Base-by-base conservation (phyloP, 2,113 vertebrate genomes). In the Hyla sarda region DNA sequence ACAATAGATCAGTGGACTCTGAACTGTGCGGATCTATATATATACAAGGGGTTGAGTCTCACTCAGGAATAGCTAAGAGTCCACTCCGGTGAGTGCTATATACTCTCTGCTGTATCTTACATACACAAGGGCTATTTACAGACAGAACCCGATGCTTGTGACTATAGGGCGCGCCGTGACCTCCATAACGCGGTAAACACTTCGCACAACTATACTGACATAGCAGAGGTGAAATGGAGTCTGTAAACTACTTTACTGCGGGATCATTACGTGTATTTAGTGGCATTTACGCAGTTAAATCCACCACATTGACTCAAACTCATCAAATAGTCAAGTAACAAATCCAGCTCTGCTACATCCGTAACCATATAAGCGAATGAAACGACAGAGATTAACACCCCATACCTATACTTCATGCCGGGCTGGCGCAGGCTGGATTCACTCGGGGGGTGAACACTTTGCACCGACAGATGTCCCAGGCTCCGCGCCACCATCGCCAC, bases 381-480 rank as follows among this genome's bases (percentile, higher is more conserved):
- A 50, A 83, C 32, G 25, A 65, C 10, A 23, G 67, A 69, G 65
- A 77, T 21, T 54, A 32, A 54, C 37, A 34, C 7, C 73, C 28
- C 96, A 41, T 98, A 99, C 98, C 98, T 96, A 94, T 96, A 96
- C 82, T 96, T 97, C 98, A 99, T 99, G 90, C 97, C 97, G 0
- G 96, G 90, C 76, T 93, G 97, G 90, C 93, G 96, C 86, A 93
- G 84, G 92, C 95, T 95, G 90, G 88, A 54, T 41, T 97, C 96
- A 14, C 95, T 93, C 88, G 94, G 89, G 25, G 96, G 93, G 0
- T 95, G 95, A 0, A 90, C 91, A 21, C 94, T 97, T 92, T 97
- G 97, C 87, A 95, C 95, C 0, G 98, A 97, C 87, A 98, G 96
- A 72, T 99, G 98, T 9, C 98, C 98, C 37, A 98, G 94, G 91